A percentile compares a stretch with the other conserved stretches of the same genome.
Evolutionary conservation across 1,140 invertebrate genomes (phyloP).

Genomic region (Drosophila trapezifrons): DNA sequence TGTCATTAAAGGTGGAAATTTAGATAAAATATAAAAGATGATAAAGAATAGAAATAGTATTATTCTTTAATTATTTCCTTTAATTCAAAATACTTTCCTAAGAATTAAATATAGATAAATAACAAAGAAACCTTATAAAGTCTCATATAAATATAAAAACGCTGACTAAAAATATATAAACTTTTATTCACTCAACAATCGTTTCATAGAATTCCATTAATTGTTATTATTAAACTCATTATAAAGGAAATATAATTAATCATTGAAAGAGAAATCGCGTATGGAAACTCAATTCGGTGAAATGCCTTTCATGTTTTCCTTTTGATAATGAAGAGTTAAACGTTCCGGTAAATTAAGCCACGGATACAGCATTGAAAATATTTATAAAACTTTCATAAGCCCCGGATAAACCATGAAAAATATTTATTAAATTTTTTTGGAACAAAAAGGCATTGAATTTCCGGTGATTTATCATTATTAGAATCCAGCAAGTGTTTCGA

Average conservation of each 20-base stretch:
- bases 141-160: not conserved
- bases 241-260: slow-evolving; percentile 27
- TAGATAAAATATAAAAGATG: not conserved
- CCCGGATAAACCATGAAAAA: slow-evolving; percentile 1
- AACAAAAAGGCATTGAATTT: slow-evolving; percentile 3
- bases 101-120: not conserved
- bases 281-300: slow-evolving; percentile 15
- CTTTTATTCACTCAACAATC: too few relatives aligned
- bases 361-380: slow-evolving; percentile 25
- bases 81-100: too few relatives aligned
- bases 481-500: not conserved
- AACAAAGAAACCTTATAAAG: too few relatives aligned
- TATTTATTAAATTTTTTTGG: not conserved
- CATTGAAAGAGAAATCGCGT: slow-evolving; percentile 44
- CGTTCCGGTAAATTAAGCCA: slow-evolving; percentile 36
- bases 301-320: slow-evolving; percentile 31
- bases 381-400: slow-evolving; percentile 25
- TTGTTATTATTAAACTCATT: slow-evolving; percentile 8
- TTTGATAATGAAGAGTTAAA: slow-evolving; percentile 16
- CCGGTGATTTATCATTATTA: slow-evolving; percentile 8
- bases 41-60: too few relatives aligned
- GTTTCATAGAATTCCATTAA: not conserved
- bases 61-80: too few relatives aligned
- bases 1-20: too few relatives aligned
- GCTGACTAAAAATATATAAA: not conserved